Evolutionary conservation across 2,797 vertebrate genomes (phyloP).

Genomic region (Kryptolebias ocellatus): DNA sequence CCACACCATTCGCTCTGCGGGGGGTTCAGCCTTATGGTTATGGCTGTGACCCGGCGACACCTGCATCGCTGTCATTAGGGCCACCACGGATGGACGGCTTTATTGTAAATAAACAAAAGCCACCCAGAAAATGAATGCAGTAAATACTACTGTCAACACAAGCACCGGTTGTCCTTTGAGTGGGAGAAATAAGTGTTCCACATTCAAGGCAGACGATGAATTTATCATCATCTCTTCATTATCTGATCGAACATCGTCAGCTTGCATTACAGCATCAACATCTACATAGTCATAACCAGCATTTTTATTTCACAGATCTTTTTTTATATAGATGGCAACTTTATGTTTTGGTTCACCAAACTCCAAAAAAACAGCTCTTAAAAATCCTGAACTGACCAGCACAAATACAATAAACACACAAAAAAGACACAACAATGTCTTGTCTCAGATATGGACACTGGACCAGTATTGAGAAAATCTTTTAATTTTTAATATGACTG

Average conservation of each 20-base stretch:
- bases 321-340: not conserved
- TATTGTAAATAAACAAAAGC: constrained; percentile 66
- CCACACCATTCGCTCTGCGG: constrained; percentile 58
- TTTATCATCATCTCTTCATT: not conserved
- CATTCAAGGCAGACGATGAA: not conserved
- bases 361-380: not conserved
- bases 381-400: not conserved
- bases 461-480: too few relatives aligned
- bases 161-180: constrained; percentile 32
- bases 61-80: constrained; percentile 71
- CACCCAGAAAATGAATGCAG: constrained; percentile 28
- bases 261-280: not conserved
- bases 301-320: not conserved
- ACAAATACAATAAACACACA: too few relatives aligned
- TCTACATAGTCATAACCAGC: not conserved
- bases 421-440: too few relatives aligned
- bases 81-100: constrained; percentile 64
- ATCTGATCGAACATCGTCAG: not conserved
- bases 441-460: too few relatives aligned
- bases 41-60: constrained; percentile 67
- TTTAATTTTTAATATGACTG: too few relatives aligned
- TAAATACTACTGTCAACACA: constrained; percentile 11
- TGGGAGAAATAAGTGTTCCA: not conserved
- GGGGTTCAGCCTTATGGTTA: constrained; percentile 70
- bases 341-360: not conserved